phyloP scores from a whole-genome alignment of 2,797 vertebrate genomes.

The Tolypeutes matacus region DNA sequence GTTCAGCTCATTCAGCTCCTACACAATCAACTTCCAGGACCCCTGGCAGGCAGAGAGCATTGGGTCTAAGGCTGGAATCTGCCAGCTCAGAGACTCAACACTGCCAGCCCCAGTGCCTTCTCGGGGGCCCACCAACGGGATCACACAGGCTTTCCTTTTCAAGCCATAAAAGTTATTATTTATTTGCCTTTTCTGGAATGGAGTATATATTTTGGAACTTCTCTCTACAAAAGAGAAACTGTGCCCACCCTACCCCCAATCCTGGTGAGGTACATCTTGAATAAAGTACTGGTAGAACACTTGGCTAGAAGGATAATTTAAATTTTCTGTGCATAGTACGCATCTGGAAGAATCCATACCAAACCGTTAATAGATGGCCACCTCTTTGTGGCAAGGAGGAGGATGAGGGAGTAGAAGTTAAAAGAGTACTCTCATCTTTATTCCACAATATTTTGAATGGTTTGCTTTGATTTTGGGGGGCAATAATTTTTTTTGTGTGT shows the following conservation, averaged over 20 bases:
- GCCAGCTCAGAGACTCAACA: no score
- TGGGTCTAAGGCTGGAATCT: not conserved
- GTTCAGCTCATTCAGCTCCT: not conserved
- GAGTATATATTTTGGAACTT: not conserved
- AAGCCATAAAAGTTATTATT: not conserved
- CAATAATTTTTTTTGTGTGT: not conserved
- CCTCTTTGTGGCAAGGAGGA: not conserved
- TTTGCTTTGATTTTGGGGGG: not conserved
- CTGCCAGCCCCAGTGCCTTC: not conserved
- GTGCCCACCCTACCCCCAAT: not conserved
- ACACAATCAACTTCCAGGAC: not conserved
- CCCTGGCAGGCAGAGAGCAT: not conserved
- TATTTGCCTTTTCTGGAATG: not conserved
- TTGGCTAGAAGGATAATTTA: not conserved
- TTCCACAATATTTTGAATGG: not conserved
- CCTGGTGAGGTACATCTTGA: not conserved
- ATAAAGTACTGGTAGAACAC: not conserved
- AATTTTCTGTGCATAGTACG: not conserved
- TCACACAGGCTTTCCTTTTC: not conserved
- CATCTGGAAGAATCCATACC: not conserved
- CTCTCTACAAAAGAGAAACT: not conserved
- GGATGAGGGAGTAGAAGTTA: not conserved
- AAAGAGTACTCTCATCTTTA: not conserved
- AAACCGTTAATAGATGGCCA: not conserved
- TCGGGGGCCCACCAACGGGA: not conserved